Evolutionary conservation across 2,797 vertebrate genomes (phyloP).

Genomic region (Rhinogobio ventralis): DNA sequence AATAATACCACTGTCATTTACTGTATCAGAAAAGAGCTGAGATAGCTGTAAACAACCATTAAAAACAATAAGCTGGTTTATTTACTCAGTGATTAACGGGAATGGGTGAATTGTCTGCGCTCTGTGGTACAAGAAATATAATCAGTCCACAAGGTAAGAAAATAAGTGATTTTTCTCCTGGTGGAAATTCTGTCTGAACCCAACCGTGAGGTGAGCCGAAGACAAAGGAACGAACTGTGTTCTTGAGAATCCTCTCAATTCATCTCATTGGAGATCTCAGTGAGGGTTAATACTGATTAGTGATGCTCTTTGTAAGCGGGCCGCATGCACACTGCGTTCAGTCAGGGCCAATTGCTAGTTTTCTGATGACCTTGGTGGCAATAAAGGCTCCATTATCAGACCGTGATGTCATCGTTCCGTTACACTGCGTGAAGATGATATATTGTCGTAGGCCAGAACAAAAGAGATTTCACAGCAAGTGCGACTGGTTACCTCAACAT

Average conservation of each 20-base stretch:
- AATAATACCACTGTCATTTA: background rate
- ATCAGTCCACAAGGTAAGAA: conserved; percentile 43
- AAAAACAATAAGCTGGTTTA: conserved; percentile 20
- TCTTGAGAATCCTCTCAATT: conserved; percentile 12
- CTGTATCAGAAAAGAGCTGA: background rate
- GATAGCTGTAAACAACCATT: background rate
- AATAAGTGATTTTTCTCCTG: conserved; percentile 44
- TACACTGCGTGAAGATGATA: conserved; percentile 48
- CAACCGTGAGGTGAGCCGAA: conserved; percentile 40
- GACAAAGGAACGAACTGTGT: conserved; percentile 18
- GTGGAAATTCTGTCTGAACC: conserved; percentile 49
- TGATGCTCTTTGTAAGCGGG: conserved; percentile 11
- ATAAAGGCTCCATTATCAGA: conserved; percentile 54
- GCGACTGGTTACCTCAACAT: conserved; percentile 26
- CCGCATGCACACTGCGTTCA: conserved; percentile 21
- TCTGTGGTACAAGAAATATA: conserved; percentile 8
- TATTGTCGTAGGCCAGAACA: conserved; percentile 37
- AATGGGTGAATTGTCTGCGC: conserved; percentile 30
- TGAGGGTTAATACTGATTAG: conserved; percentile 47
- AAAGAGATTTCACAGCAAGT: conserved; percentile 49
- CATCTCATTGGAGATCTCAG: conserved; percentile 19
- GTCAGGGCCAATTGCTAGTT: conserved; percentile 31
- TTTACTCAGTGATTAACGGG: background rate
- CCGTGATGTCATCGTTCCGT: conserved; percentile 57
- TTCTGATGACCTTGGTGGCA: conserved; percentile 54